Conservation (phyloP, 2,888 invertebrate species). For the Labia minor region DNA sequence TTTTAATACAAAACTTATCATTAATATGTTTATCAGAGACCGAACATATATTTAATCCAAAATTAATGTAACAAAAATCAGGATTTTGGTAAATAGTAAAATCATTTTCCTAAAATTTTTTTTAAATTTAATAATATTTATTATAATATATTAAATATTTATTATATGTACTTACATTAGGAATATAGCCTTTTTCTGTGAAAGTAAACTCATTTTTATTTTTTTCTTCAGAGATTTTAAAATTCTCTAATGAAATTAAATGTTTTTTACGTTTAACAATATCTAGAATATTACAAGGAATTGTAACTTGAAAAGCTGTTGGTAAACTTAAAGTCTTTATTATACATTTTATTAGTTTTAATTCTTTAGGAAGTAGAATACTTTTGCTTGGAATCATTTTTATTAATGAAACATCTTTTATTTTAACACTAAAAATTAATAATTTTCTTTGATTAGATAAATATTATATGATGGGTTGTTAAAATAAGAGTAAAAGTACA, state of each 20-base stretch:
- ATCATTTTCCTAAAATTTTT: not conserved
- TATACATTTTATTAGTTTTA: not conserved
- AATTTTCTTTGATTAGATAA: too few relatives aligned
- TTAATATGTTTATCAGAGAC: slow-evolving; percentile 29
- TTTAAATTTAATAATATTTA: too few relatives aligned
- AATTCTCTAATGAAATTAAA: slow-evolving; percentile 31
- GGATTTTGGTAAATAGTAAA: not conserved
- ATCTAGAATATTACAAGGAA: slow-evolving; percentile 35
- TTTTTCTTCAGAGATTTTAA: slow-evolving; percentile 29
- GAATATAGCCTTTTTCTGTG: slow-evolving; percentile 34
- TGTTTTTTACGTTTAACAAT: slow-evolving; percentile 33
- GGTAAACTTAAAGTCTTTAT: not conserved
- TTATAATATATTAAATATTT: too few relatives aligned
- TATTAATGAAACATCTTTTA: not conserved
- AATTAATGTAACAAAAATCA: not conserved
- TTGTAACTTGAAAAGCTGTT: not conserved
- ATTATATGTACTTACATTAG: slow-evolving; percentile 31
- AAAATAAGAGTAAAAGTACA: too few relatives aligned
- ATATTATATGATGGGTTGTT: too few relatives aligned
- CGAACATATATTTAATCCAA: not conserved
- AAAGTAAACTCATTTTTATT: slow-evolving; percentile 35
- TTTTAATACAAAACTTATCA: slow-evolving; percentile 27
- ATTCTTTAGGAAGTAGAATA: not conserved
- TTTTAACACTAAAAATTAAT: not conserved
- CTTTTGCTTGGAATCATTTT: not conserved